Conservation (phyloP, 2,797 vertebrate genomes). For the Anguilla pacifica region DNA sequence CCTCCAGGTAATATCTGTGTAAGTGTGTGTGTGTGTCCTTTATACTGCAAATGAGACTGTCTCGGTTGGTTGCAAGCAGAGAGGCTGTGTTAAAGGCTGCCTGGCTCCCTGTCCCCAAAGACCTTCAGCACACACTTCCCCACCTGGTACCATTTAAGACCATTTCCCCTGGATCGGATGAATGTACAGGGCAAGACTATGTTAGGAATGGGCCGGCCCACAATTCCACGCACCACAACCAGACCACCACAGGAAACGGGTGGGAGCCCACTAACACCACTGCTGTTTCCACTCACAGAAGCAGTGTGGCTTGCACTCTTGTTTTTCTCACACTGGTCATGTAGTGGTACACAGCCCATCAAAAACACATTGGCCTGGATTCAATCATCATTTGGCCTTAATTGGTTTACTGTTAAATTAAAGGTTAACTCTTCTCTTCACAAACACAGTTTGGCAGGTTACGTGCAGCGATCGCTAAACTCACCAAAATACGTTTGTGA, state of each 20-base stretch:
- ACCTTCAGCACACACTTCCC: constrained; percentile 23
- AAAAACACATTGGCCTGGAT: constrained; percentile 29
- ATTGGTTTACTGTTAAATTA: neutral
- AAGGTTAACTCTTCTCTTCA: neutral
- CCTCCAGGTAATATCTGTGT: neutral
- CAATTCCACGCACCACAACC: constrained; percentile 47
- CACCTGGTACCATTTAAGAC: constrained; percentile 44
- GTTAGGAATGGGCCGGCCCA: constrained; percentile 50
- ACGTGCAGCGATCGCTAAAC: neutral
- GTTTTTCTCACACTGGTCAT: constrained; percentile 33
- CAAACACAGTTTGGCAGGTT: neutral
- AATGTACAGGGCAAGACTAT: constrained; percentile 39
- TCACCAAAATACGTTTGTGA: neutral
- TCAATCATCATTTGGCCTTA: neutral
- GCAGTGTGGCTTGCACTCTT: constrained; percentile 17
- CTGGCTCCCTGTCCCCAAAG: constrained; percentile 24
- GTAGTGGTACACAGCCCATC: constrained; percentile 21
- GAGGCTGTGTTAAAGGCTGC: constrained; percentile 13
- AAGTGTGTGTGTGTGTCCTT: neutral
- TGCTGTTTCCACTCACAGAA: constrained; percentile 40
- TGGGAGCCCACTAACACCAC: constrained; percentile 46
- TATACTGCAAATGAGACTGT: constrained; percentile 25
- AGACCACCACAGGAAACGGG: constrained; percentile 48
- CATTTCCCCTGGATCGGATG: constrained; percentile 27
- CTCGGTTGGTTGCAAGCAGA: constrained; percentile 8